Base-by-base conservation (phyloP, 1,140 invertebrate species). In the Sycobia sp. region DNA sequence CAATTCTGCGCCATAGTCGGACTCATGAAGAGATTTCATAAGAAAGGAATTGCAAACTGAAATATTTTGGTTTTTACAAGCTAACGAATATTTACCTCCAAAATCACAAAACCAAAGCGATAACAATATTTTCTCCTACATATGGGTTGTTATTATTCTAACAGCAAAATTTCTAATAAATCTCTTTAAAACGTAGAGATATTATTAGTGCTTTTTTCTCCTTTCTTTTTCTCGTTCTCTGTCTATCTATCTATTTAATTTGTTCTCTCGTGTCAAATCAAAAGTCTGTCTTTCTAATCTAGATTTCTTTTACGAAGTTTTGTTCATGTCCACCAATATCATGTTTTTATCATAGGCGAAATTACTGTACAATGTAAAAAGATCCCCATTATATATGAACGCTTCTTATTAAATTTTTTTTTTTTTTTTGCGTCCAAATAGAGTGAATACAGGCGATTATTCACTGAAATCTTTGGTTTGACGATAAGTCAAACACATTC, bases 281-380 rank as follows among this genome's bases (percentile, higher is more conserved):
- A 14, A 53, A 55, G 22, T 59, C 44, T 63, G 3, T 34, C 10
- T 56, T n/a, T 44, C 38, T 44, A 57, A 57, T 34, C 38, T 64
- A 64, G n/a, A 10, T 44, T 44, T 44, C n/a, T 62, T 54, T 55
- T 62, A 38, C 4, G 36, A 36, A 27, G 25, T 67, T 67, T 61
- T 66, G 64, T 67, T 60, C 64, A 58, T 65, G 68, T 69, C 71
- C 68, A 74, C 71, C 63, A 68, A 76, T 78, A 76, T 73, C 73
- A 76, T 75, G 68, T 74, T 73, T 68, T 75, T 44, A 62, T 73
- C 70, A 70, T 79, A 78, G 78, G 78, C 76, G 69, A 78, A 77
- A 73, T 80, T 76, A 80, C 79, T 82, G 77, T 82, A 80, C 78
- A 82, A 79, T 77, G 76, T 79, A 79, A 80, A 80, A 80, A 81